Percentiles rank a stretch among this genome's conserved stretches.
phyloP scores from a whole-genome alignment of 2,888 invertebrate species.

The Papilio demoleus region DNA sequence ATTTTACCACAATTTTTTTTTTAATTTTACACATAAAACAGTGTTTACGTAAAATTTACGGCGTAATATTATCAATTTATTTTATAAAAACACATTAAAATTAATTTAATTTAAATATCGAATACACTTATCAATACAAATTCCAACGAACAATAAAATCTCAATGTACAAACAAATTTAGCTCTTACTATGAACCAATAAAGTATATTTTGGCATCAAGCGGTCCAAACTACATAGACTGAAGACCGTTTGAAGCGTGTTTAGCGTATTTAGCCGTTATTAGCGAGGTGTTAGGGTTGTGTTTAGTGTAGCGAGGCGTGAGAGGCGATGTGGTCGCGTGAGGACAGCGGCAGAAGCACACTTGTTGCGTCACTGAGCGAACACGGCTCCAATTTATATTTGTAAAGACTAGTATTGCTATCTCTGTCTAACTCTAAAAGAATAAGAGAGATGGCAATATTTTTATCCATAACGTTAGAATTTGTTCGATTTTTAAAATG shows the following conservation, averaged over 20 bases:
- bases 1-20: not conserved
- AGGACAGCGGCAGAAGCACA: slow-evolving; percentile 77
- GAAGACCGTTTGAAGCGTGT: slow-evolving; percentile 50
- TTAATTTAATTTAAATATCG: not conserved
- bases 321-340: slow-evolving; percentile 77
- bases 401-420: not conserved
- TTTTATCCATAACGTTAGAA: too few relatives aligned
- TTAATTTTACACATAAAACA: too few relatives aligned
- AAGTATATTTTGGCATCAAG: slow-evolving; percentile 15
- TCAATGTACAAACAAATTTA: not conserved
- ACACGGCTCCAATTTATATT: not conserved
- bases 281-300: slow-evolving; percentile 70
- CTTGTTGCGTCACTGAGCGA: slow-evolving; percentile 39
- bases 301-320: slow-evolving; percentile 80
- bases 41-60: too few relatives aligned
- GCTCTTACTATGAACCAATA: not conserved
- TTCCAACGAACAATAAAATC: not conserved
- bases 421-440: not conserved
- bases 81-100: not conserved
- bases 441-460: not conserved
- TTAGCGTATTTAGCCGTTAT: slow-evolving; percentile 57
- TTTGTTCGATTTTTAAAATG: too few relatives aligned
- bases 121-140: too few relatives aligned
- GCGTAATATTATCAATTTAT: too few relatives aligned
- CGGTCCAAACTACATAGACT: slow-evolving; percentile 32